Evolutionary conservation across 2,797 vertebrate genomes (phyloP).

Genomic region (Scleropages formosus): DNA sequence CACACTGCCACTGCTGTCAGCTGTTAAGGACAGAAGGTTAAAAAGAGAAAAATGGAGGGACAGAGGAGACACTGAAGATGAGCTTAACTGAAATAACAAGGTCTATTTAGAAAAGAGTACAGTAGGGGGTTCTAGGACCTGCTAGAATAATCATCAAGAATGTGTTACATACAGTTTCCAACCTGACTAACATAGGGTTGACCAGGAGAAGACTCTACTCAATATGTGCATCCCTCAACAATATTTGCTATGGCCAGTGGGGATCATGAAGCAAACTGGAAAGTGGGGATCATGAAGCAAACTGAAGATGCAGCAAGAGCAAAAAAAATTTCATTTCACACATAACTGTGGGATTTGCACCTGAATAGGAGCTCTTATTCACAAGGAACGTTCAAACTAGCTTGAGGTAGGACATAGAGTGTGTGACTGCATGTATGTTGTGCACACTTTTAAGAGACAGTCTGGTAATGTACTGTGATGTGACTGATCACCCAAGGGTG

Average conservation of each 20-base stretch:
- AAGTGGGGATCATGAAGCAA: not conserved
- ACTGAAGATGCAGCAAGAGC: no score
- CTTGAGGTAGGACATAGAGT: not conserved
- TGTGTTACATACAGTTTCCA: not conserved
- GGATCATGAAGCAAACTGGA: not conserved
- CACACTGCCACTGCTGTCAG: not conserved
- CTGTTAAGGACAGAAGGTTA: conserved; percentile 32
- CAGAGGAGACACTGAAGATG: no score
- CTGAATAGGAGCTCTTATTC: not conserved
- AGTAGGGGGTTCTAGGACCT: no score
- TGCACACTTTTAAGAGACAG: not conserved
- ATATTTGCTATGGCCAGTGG: not conserved
- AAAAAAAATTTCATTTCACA: not conserved
- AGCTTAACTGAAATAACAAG: no score
- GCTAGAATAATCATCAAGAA: not conserved
- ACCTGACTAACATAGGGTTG: not conserved
- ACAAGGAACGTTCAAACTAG: not conserved
- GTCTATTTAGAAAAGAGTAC: no score
- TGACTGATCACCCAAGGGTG: no score
- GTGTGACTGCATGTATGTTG: not conserved
- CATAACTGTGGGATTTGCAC: not conserved
- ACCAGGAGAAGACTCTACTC: not conserved
- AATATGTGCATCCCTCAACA: not conserved
- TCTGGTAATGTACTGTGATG: no score
- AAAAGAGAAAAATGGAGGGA: not conserved